Base-by-base conservation (phyloP, 1,140 invertebrate species). In the Acyrthosiphon pisum region DNA sequence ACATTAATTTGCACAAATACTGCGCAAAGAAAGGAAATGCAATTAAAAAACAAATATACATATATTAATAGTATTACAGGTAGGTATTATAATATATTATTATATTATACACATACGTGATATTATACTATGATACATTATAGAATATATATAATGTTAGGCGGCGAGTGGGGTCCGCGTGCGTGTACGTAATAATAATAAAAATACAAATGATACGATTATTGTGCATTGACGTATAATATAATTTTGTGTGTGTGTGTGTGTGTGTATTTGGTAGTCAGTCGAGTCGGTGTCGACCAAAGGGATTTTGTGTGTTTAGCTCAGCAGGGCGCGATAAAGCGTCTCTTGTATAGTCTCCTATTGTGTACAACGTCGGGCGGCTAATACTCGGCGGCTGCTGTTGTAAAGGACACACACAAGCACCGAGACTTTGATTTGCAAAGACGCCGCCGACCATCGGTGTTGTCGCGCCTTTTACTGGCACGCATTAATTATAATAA, bases 301-400 rank as follows among this genome's bases (percentile, higher is more conserved):
- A 92, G 91, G 91, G 91, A 92, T 53, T 53, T 26, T 56, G 50
- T 90, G 91, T 53, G 91, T 92, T 92, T 41, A 84, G 76, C 91
- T 46, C 91, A 92, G 91, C 91, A 84, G 91, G 91, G 81, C 41
- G 91, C 91, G 35, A 44, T 26, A 46, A 60, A 53, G 35, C 50
- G 87, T 89, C 46, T 37, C 8, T 53, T 89, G 48, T 89, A 23
- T 23, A n/a, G n/a, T 76, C 30, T 76, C 60, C 48, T 18, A 87
- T 87, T 87, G 46, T 84, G 83, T 46, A 44, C 44, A 30, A n/a
- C 35, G 14, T 37, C 41, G 22, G 83, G 37, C 83, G 83, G 83
- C 83, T 44, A 84, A 84, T 37, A 41, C 83, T 23, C 37, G 83
- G 26, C 44, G 22, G 60, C 30, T n/a, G 60, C 60, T 30, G 84